A percentile compares a stretch with the other conserved stretches of the same genome.
Conservation (phyloP, 2,888 invertebrate species). For the Lasioglossum zephyrum region DNA sequence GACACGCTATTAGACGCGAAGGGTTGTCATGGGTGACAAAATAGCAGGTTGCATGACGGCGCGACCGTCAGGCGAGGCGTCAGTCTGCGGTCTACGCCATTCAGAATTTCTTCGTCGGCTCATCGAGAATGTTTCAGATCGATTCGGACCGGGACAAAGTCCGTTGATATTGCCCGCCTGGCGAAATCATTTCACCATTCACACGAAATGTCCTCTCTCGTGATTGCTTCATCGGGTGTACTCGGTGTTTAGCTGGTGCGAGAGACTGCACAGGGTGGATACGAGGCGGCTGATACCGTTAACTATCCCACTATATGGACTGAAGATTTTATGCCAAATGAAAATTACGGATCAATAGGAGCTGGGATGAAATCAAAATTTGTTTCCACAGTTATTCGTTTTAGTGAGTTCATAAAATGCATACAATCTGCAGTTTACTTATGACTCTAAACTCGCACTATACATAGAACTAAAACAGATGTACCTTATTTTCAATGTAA, state of each 20-base stretch:
- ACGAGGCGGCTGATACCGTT: neutral
- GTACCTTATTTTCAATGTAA: neutral
- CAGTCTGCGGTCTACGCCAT: neutral
- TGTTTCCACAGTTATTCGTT: no score
- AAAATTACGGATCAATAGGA: no score
- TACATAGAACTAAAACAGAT: neutral
- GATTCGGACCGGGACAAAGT: neutral
- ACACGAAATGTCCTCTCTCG: neutral
- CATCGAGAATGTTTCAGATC: neutral
- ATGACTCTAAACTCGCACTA: neutral
- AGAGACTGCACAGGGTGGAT: neutral
- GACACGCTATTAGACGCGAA: conserved; percentile 24
- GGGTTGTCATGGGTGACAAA: conserved; percentile 15
- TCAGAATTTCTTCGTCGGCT: neutral
- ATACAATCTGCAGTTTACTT: neutral
- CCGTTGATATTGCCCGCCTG: neutral
- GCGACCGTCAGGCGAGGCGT: neutral
- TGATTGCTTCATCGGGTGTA: neutral
- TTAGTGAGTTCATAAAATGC: neutral
- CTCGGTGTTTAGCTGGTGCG: neutral
- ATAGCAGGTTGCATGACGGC: conserved; percentile 3
- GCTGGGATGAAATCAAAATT: no score
- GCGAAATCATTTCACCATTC: neutral
- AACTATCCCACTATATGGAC: neutral
- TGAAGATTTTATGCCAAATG: neutral